Evolutionary conservation across 2,797 vertebrate genomes (phyloP).

Genomic region (Liasis olivaceus): DNA sequence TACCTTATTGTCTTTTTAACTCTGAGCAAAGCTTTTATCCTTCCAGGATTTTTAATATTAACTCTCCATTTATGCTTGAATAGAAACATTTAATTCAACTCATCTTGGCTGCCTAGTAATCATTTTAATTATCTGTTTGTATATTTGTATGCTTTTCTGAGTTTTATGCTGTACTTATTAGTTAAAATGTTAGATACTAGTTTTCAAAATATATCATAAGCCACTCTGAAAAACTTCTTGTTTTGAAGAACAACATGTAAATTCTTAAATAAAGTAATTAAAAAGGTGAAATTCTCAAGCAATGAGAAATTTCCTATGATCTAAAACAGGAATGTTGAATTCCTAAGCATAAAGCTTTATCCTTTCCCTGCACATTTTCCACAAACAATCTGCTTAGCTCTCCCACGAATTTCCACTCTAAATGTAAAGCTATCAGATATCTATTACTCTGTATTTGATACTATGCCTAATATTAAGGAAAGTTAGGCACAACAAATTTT

Average conservation of each 20-base stretch:
- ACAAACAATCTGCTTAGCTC: not conserved
- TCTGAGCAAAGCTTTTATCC: not conserved
- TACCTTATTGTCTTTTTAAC: not conserved
- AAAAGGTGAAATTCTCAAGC: not conserved
- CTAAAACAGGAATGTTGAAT: not conserved
- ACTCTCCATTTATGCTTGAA: not conserved
- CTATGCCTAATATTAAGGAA: not conserved
- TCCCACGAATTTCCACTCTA: not conserved
- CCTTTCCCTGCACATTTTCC: not conserved
- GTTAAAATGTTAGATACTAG: not conserved
- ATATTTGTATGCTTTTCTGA: not conserved
- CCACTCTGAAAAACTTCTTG: not conserved
- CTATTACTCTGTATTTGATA: not conserved
- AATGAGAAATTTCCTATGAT: not conserved
- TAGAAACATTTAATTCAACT: not conserved
- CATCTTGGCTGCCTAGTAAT: not conserved
- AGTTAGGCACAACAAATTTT: not conserved
- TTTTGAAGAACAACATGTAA: not conserved
- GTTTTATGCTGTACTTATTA: not conserved
- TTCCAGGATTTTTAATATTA: not conserved
- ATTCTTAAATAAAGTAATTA: not conserved
- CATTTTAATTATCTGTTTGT: not conserved
- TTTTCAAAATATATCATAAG: not conserved
- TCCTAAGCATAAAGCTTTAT: not conserved
- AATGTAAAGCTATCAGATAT: not conserved